Conservation (phyloP, 2,888 invertebrate genomes). For the Ctena decussata region DNA sequence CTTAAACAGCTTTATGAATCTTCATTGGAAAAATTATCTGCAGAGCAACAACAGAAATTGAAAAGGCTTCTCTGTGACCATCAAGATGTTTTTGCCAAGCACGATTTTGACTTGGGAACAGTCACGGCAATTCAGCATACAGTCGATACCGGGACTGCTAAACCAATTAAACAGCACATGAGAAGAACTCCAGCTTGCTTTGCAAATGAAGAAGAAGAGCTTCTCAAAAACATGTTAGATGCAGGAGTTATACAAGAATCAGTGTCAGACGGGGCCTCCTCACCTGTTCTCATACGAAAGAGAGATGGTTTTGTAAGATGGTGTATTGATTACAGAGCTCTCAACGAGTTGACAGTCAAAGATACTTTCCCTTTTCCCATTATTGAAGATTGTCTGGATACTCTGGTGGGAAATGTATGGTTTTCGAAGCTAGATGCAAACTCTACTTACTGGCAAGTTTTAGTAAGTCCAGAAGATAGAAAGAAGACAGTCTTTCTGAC, state of each 20-base stretch:
- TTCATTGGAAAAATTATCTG: not conserved
- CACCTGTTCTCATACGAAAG: not conserved
- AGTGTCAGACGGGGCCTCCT: slow-evolving; percentile 14
- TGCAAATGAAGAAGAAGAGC: no score
- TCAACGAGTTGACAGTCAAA: slow-evolving; percentile 25
- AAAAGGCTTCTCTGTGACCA: not conserved
- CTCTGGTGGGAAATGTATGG: slow-evolving; percentile 23
- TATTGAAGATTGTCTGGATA: slow-evolving; percentile 32
- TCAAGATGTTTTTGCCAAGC: slow-evolving; percentile 27
- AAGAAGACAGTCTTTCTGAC: slow-evolving; percentile 62
- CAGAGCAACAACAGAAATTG: not conserved
- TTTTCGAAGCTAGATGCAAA: slow-evolving; percentile 38
- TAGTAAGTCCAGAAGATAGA: slow-evolving; percentile 15
- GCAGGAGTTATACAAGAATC: slow-evolving; percentile 36
- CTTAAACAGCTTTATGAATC: not conserved
- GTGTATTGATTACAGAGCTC: slow-evolving; percentile 44
- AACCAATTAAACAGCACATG: slow-evolving; percentile 41
- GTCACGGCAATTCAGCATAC: slow-evolving; percentile 38
- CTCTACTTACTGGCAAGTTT: slow-evolving; percentile 21
- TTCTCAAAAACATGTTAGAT: not conserved
- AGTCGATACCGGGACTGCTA: slow-evolving; percentile 34
- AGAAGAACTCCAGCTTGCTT: no score
- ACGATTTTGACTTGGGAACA: slow-evolving; percentile 32
- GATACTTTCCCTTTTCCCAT: slow-evolving; percentile 13
- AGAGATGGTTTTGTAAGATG: slow-evolving; percentile 38